Evolutionary conservation across 2,888 invertebrate genomes (phyloP), one percentile per base, ranked within the genome.

Genomic region (Sarcophaga subvicina): DNA sequence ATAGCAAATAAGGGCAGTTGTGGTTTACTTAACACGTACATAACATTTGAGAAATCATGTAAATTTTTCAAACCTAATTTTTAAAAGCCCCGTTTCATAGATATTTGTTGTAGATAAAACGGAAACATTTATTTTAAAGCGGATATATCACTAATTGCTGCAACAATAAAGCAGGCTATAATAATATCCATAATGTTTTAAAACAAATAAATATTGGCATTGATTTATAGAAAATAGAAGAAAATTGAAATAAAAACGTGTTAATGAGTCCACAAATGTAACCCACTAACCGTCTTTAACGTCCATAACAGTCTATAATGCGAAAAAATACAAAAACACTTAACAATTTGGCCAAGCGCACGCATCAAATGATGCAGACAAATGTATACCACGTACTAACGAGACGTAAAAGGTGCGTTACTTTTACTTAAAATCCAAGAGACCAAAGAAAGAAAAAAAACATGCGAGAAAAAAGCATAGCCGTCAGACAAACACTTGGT

Each of bases 201-300:
- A 78, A 72, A 83, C 69, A 79, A 60, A 54, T 37, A 47, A 25
- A 20, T 66, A 20, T 67, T 59, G 64, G 10, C 27, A 54, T 54
- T 54, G 54, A 54, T 17, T 54, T 54, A 17, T 54, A 54, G 17
- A 59, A 64, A 37, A 70, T 54, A 64, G 71, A 77, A 71, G 25
- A 60, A 59, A 37, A 73, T 60, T 25, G 22, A 60, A 77, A 25
- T 37, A 54, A 49, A 71, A 66, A 49, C 72, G 66, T 62, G 73
- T 54, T 71, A 85, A 75, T 79, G 75, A 82, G 79, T 82, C 70
- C 66, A 75, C 64, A 82, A 85, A 82, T 79, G 70, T 85, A 85
- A 82, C 78, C 85, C 85, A 85, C 82, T 82, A 80, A 85, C 85
- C 85, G 79, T 78, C 82, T 77, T 64, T 59, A 63, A 69, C 17